Conservation (phyloP, 92 coral and sea anemone species). For the Paramuricea clavata region DNA sequence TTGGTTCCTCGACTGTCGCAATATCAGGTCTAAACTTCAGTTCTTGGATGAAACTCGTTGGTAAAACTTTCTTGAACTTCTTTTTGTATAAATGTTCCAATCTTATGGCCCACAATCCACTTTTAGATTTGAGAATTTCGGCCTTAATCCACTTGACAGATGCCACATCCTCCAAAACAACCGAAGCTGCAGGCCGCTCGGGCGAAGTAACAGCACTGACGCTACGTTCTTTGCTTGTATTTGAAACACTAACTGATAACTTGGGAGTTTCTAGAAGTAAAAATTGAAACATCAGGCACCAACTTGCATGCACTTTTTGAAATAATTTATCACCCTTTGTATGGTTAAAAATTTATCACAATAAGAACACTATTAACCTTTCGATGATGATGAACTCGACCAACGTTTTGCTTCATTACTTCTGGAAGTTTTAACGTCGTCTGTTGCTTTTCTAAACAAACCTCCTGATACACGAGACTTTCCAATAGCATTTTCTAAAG, state of each 20-base stretch:
- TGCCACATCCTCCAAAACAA: neutral
- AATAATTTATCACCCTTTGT: too few relatives aligned
- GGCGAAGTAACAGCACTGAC: constrained; percentile 5
- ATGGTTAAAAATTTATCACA: too few relatives aligned
- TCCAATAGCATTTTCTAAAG: neutral
- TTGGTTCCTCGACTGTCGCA: constrained; percentile 61
- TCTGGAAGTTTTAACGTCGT: neutral
- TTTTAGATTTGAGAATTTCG: constrained; percentile 61
- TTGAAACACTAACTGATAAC: constrained; percentile 4
- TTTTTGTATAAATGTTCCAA: constrained; percentile 73
- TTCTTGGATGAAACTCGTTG: too few relatives aligned
- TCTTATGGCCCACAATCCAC: constrained; percentile 86
- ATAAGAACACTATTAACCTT: neutral
- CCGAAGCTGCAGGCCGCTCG: neutral
- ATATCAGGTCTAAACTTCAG: constrained; percentile 73
- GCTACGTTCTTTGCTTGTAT: constrained; percentile 2
- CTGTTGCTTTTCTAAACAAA: neutral
- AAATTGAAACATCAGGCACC: neutral
- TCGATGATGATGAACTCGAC: neutral
- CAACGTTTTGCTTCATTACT: neutral
- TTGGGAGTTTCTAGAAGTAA: neutral
- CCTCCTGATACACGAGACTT: neutral
- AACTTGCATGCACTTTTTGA: too few relatives aligned
- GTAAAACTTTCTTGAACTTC: too few relatives aligned
- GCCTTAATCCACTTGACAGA: too few relatives aligned